These are phyloP conservation scores for Danio rerio DNA, from an alignment of 2,113 vertebrate genomes.

Conservation along the genomic window GRCz12tu NC_133178.1:27473501-27474000, in stretches of 20 bases:
- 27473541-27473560: not conserved
- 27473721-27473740: slow-evolving; percentile 13
- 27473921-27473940: too few species aligned
- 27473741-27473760: not conserved
- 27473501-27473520: not conserved
- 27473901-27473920: too few species aligned
- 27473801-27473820: not conserved
- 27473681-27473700: not conserved
- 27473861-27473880: too few species aligned
- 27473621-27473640: slow-evolving; percentile 36
- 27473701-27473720: not conserved
- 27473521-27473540: too few species aligned
- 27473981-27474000: too few species aligned
- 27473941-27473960: too few species aligned
- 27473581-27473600: slow-evolving; percentile 33
- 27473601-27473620: slow-evolving; percentile 10
- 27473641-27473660: slow-evolving; percentile 18
- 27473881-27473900: too few species aligned
- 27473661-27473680: not conserved
- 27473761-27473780: not conserved
- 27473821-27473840: too few species aligned
- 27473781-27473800: not conserved
- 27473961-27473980: too few species aligned
- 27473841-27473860: too few species aligned
- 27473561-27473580: slow-evolving; percentile 26